Evolutionary conservation across 1,140 invertebrate species (phyloP).

Genomic region (Chrysomallon squamiferum): DNA sequence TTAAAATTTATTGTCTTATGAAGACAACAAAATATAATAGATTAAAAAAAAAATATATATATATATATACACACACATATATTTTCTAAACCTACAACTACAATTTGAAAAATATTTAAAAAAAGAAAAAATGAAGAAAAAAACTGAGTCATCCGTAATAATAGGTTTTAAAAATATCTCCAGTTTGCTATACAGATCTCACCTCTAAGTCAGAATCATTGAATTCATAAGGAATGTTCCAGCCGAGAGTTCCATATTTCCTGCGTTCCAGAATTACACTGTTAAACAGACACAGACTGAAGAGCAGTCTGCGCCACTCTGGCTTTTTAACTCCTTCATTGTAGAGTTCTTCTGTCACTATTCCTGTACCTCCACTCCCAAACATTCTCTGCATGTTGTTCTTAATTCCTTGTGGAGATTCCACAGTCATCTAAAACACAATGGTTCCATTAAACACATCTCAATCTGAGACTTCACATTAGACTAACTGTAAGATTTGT

Average conservation of each 20-base stretch:
- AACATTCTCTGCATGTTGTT: slow-evolving; percentile 56
- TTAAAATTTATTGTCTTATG: too few species aligned
- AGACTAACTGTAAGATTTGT: too few species aligned
- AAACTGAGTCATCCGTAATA: too few species aligned
- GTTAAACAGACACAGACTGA: slow-evolving; percentile 72
- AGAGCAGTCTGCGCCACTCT: slow-evolving; percentile 55
- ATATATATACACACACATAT: too few species aligned
- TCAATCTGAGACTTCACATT: too few species aligned
- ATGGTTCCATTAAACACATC: too few species aligned
- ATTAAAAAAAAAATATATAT: too few species aligned
- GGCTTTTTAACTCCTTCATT: slow-evolving; percentile 34
- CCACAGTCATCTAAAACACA: slow-evolving; percentile 88
- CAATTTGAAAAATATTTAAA: too few species aligned
- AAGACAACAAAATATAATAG: too few species aligned
- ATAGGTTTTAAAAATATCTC: too few species aligned
- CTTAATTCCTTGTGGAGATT: slow-evolving; percentile 86
- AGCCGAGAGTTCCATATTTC: slow-evolving; percentile 86
- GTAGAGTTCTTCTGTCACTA: slow-evolving; percentile 55
- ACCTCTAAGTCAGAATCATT: slow-evolving; percentile 77
- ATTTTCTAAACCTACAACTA: too few species aligned
- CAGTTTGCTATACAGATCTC: slow-evolving; percentile 12
- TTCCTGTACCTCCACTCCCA: slow-evolving; percentile 51
- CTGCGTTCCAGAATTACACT: slow-evolving; percentile 85
- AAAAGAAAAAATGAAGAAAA: too few species aligned
- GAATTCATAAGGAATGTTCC: slow-evolving; percentile 89